phyloP scores from a whole-genome alignment of 2,888 invertebrate species.

The Platycheirus albimanus region DNA sequence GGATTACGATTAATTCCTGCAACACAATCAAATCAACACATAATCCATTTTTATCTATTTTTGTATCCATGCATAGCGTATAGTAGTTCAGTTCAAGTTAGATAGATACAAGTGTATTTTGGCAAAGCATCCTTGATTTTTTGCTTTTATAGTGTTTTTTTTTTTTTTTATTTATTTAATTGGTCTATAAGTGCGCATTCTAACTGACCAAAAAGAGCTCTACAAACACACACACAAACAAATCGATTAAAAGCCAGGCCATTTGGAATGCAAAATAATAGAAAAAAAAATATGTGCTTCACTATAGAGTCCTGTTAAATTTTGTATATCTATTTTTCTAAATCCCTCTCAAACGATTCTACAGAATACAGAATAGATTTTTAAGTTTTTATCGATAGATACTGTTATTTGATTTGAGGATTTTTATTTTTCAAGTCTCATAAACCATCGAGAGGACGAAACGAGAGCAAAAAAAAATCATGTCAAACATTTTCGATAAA shows the following conservation, averaged over 20 bases:
- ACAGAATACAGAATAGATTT: slow-evolving; percentile 8
- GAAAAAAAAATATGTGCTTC: slow-evolving; percentile 8
- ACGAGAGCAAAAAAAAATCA: slow-evolving; percentile 5
- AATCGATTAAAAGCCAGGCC: slow-evolving; percentile 57
- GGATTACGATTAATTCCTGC: slow-evolving; percentile 64
- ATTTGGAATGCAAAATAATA: slow-evolving; percentile 17
- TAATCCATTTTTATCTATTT: slow-evolving; percentile 68
- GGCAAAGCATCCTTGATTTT: slow-evolving; percentile 12
- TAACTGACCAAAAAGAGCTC: not conserved
- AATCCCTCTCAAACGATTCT: slow-evolving; percentile 2
- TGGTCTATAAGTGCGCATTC: slow-evolving; percentile 41
- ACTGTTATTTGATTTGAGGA: slow-evolving; percentile 34
- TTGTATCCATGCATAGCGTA: slow-evolving; percentile 2
- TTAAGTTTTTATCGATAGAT: slow-evolving; percentile 26
- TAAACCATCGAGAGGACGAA: not conserved
- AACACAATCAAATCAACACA: slow-evolving; percentile 72
- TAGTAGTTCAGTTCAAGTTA: slow-evolving; percentile 1
- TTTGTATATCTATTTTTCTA: slow-evolving; percentile 7
- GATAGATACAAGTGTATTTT: not conserved
- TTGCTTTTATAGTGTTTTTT: slow-evolving; percentile 30
- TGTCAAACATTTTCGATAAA: slow-evolving; percentile 58
- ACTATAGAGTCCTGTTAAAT: slow-evolving; percentile 12
- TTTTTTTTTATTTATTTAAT: slow-evolving; percentile 72
- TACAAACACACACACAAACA: slow-evolving; percentile 14
- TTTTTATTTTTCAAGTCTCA: not conserved